These are phyloP conservation scores for Planiliza haematocheilus DNA, from an alignment of 2,113 vertebrate genomes.

Conservation along the genomic window DNA sequence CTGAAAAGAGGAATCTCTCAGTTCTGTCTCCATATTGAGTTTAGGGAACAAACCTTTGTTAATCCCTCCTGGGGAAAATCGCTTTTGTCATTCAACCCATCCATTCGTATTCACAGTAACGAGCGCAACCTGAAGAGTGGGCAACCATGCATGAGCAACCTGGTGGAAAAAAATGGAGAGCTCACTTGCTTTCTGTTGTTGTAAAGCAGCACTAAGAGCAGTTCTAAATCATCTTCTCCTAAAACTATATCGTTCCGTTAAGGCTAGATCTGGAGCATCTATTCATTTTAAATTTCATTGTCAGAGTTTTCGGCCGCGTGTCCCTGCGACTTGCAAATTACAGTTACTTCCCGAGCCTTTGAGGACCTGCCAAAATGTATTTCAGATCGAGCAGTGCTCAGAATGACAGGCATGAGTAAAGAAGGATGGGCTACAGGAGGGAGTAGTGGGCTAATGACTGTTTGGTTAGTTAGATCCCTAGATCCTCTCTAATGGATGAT, in stretches of 20 bases:
- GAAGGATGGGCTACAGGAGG: background rate
- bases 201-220: background rate
- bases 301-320: constrained; percentile 17
- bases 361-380: constrained; percentile 29
- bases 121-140: too few species aligned
- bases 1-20: constrained; percentile 3
- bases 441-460: constrained; percentile 9
- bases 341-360: constrained; percentile 31
- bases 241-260: background rate
- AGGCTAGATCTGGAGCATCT: background rate
- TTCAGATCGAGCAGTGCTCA: constrained; percentile 13
- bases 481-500: constrained; percentile 34
- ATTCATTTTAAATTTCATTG: constrained; percentile 15
- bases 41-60: constrained; percentile 13
- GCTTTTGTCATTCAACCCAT: too few species aligned
- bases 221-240: background rate
- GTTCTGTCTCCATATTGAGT: constrained; percentile 6
- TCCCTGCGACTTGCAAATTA: constrained; percentile 10
- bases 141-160: too few species aligned
- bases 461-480: constrained; percentile 21
- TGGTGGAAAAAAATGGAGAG: too few species aligned
- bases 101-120: too few species aligned
- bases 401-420: constrained; percentile 22
- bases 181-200: constrained; percentile 9
- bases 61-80: too few species aligned